Evolutionary conservation across 2,797 vertebrate species (phyloP), one percentile per base, ranked within the genome.

Genomic region (Alouatta caraya): DNA sequence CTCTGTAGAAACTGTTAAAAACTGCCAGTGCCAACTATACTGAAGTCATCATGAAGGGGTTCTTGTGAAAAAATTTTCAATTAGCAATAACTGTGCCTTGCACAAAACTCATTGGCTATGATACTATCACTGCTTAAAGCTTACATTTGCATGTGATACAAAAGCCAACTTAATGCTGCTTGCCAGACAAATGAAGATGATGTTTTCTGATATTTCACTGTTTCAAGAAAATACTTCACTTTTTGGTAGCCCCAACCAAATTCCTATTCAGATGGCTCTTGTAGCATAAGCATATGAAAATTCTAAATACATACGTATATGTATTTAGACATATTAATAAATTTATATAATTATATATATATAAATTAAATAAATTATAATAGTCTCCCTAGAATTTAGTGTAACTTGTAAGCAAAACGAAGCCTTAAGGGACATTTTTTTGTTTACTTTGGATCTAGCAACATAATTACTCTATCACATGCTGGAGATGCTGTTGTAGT

Each of bases 151-250:
- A 91, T 42, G 76, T 59, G 87, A 92, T 24, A 88, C 55, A 79
- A 82, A 90, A 55, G 33, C 17, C 22, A 39, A 28, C n/a, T 93
- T 89, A 96, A 81, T 90, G 92, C 24, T 94, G 39, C 24, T 92
- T 94, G 75, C 67, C 15, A 87, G 64, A 96, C 37, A 96, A 92
- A 89, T 46, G 4, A 90, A 81, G 37, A 44, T 48, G 13, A 50
- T 44, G 94, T 97, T 87, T 80, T 61, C 10, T 73, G 55, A 85
- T 70, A 93, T 24, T 73, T 96, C 78, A 87, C 8, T 83, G 46
- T 52, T 95, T 21, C 8, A 96, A 88, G 37, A 83, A 78, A 95
- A 82, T 39, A 55, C 22, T 72, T 96, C 21, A 72, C 48, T 90
- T 86, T 52, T 64, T 88, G 76, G 76, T 14, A 90, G 39, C 15